A percentile compares a stretch with the other conserved stretches of the same genome.
Evolutionary conservation across 2,113 vertebrate genomes (phyloP).

Genomic region (Trematocara zebra): DNA sequence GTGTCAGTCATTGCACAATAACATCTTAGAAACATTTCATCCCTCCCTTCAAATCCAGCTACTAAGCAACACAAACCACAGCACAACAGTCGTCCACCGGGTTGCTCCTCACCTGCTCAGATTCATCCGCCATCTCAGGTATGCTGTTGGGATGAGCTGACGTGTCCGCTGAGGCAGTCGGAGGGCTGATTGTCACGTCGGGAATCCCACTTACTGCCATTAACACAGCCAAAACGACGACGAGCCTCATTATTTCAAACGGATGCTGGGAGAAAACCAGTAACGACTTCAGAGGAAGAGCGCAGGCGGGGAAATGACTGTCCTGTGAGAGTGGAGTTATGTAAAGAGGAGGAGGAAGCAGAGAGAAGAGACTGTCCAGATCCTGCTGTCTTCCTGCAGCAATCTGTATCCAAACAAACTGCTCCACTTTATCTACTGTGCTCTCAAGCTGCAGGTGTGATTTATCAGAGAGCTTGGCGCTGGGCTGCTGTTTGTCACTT

Average conservation of each 20-base stretch:
- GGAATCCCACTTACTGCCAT: conserved; percentile 6
- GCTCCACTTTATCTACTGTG: background rate
- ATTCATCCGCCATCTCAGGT: background rate
- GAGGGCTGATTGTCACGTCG: background rate
- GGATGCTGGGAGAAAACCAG: background rate
- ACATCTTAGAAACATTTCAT: background rate
- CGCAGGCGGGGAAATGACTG: conserved; percentile 8
- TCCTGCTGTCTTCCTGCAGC: background rate
- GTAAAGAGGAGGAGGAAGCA: background rate
- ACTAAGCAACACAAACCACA: background rate
- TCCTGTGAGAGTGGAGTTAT: conserved; percentile 9
- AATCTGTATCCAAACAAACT: conserved; percentile 29
- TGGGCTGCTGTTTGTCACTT: background rate
- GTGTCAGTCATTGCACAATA: background rate
- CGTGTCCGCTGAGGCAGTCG: background rate
- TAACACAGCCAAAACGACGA: conserved; percentile 9
- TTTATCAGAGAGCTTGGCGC: background rate
- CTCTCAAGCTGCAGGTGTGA: background rate
- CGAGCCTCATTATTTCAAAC: conserved; percentile 3
- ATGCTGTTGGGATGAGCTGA: conserved; percentile 1
- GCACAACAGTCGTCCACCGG: background rate
- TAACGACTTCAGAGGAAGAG: background rate
- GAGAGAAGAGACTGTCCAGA: conserved; percentile 46
- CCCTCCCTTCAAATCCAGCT: background rate
- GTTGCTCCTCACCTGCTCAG: conserved; percentile 33